Base-by-base conservation (phyloP, 2,113 vertebrate genomes). In the Helogale parvula region DNA sequence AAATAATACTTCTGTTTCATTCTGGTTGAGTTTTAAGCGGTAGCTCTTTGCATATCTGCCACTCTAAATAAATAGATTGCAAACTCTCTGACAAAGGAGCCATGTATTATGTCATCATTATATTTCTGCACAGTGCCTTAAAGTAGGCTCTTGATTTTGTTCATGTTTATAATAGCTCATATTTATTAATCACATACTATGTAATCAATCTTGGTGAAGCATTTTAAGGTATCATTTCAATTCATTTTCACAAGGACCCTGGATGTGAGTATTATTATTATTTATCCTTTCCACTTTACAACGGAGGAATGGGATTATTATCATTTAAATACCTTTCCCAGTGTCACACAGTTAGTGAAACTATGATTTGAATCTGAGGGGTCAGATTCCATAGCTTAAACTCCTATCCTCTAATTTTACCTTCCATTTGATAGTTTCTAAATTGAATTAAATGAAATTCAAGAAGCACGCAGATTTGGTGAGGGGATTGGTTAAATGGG, bases 201-300 rank as follows among this genome's bases (percentile, higher is more conserved):
- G 29, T 38, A 47, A 54, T 47, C 65, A 17, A 14, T 68, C 65
- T 80, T 63, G 8, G 57, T 50, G 60, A 92, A 82, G 71, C 29
- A 87, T 94, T 74, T 81, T 50, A 95, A 92, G 45, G 60, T 38
- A 80, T 29, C 45, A 31, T 94, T 92, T 96, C 21, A 68, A 45
- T 85, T 89, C 31, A 81, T 33, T 50, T 88, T 90, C 87, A 85
- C 27, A 94, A 76, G 57, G 76, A 85, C 13, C 23, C 35, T 79
- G 41, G 35, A 14, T 14, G 41, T 47, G 76, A 27, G 14, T 72
- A 65, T 54, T 71, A 63, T 54, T 71, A 63, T 38, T 31, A 50
- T 41, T 71, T 76, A 65, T 50, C 68, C 83, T 45, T 60, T 41
- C 38, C 4, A 87, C 74, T 66, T 88, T 71, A 54, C 60, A 79